These are phyloP conservation scores for Amphipyra tragopoginis DNA, from an alignment of 2,888 invertebrate species.

Conservation along the genomic window DNA sequence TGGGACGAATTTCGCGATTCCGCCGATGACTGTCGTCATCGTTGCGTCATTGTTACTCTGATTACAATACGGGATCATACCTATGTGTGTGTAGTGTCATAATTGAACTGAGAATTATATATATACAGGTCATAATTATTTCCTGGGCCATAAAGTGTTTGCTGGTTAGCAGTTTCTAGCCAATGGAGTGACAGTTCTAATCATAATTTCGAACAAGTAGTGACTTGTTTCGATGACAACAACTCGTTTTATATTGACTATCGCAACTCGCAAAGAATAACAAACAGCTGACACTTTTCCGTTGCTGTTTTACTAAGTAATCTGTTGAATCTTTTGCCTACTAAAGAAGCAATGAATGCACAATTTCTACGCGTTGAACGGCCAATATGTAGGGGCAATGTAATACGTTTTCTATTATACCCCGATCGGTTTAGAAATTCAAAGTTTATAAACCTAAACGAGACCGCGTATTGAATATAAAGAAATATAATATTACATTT, in stretches of 20 bases:
- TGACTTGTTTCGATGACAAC: slow-evolving; percentile 35
- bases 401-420: slow-evolving; percentile 47
- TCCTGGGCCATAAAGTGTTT: not conserved
- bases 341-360: slow-evolving; percentile 19
- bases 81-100: slow-evolving; percentile 1
- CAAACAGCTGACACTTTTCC: slow-evolving; percentile 20
- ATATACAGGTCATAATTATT: not conserved
- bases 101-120: not conserved
- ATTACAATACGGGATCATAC: slow-evolving; percentile 24
- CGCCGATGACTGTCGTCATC: slow-evolving; percentile 72
- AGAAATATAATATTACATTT: slow-evolving; percentile 35
- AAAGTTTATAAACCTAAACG: slow-evolving; percentile 53
- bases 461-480: slow-evolving; percentile 45
- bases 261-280: slow-evolving; percentile 34
- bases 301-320: slow-evolving; percentile 6
- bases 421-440: slow-evolving; percentile 49
- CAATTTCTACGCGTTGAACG: not conserved
- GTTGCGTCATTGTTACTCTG: slow-evolving; percentile 41
- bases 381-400: slow-evolving; percentile 31
- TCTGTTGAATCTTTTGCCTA: not conserved
- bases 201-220: slow-evolving; percentile 39
- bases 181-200: not conserved
- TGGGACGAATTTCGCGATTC: slow-evolving; percentile 83
- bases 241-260: slow-evolving; percentile 36
- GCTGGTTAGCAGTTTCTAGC: slow-evolving; percentile 9